Percentiles rank a stretch among this genome's conserved stretches.
These are phyloP conservation scores for Rugalucina vietnamica DNA, from an alignment of 2,888 invertebrate genomes.

Conservation along the genomic window DNA sequence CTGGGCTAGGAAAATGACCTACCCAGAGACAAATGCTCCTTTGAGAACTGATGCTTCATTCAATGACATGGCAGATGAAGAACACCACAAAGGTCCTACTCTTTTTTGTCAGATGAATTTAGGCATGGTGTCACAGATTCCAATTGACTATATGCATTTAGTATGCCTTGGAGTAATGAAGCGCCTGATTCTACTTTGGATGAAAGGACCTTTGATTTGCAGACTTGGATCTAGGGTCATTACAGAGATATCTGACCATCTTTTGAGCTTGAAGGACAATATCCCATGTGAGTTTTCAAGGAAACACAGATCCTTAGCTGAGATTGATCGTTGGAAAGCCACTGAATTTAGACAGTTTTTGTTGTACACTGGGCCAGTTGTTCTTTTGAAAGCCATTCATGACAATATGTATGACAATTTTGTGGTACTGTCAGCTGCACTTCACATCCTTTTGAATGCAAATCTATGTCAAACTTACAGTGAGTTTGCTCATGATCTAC, in stretches of 20 bases:
- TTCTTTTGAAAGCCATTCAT: constrained; percentile 59
- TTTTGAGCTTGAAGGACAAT: constrained; percentile 22
- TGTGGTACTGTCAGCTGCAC: constrained; percentile 59
- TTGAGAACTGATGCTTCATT: constrained; percentile 58
- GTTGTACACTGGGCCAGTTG: constrained; percentile 73
- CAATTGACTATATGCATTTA: constrained; percentile 14
- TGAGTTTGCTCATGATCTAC: constrained; percentile 63
- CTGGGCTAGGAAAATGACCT: constrained; percentile 54
- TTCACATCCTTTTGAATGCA: constrained; percentile 64
- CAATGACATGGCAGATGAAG: constrained; percentile 51
- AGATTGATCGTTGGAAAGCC: constrained; percentile 76
- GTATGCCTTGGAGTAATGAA: constrained; percentile 23
- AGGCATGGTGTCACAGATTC: constrained; percentile 26
- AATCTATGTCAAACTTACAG: constrained; percentile 58
- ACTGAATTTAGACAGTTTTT: constrained; percentile 75
- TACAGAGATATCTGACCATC: constrained; percentile 16
- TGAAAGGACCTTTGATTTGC: constrained; percentile 54
- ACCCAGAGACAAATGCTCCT: constrained; percentile 44
- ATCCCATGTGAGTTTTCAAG: constrained; percentile 71
- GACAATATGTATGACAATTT: constrained; percentile 38
- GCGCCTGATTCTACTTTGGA: constrained; percentile 22
- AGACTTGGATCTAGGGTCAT: constrained; percentile 32
- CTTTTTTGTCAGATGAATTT: not conserved
- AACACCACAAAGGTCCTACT: constrained; percentile 61
- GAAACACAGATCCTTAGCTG: constrained; percentile 68